Conservation (phyloP, 2,113 vertebrate genomes). For the Rhegmatorhina hoffmannsi region DNA sequence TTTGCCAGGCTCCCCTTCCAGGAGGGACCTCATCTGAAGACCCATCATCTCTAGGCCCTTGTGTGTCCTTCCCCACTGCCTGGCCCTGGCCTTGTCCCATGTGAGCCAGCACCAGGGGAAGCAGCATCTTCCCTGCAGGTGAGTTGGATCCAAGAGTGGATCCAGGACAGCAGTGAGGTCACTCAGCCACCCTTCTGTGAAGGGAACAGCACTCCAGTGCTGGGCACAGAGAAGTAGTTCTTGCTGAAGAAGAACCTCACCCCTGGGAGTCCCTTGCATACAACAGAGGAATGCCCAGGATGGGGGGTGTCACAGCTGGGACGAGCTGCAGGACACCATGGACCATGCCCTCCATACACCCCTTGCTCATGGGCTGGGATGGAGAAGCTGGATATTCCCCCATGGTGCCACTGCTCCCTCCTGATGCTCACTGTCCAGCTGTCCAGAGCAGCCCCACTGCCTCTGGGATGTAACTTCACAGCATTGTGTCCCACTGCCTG, state of each 20-base stretch:
- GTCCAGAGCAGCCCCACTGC: background rate
- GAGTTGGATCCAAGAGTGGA: background rate
- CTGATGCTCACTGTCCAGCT: background rate
- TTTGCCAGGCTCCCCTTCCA: background rate
- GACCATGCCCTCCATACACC: too few species aligned
- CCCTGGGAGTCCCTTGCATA: background rate
- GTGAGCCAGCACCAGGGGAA: background rate
- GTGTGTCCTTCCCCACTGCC: background rate
- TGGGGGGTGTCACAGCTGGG: background rate
- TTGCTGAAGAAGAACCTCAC: background rate
- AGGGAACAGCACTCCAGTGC: background rate
- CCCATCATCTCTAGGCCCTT: background rate
- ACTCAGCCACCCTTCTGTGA: background rate
- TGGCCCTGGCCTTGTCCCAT: background rate
- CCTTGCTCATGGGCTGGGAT: accelerated
- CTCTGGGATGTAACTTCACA: background rate
- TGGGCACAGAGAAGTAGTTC: background rate
- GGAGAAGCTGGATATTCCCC: background rate
- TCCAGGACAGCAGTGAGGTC: background rate
- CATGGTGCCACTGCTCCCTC: accelerated
- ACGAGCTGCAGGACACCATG: background rate
- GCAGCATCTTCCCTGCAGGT: background rate
- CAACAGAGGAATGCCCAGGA: background rate
- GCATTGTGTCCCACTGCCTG: background rate
- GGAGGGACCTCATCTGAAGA: background rate